Evolutionary conservation across 2,113 vertebrate genomes (phyloP).

Genomic region (Coreoperca whiteheadi): DNA sequence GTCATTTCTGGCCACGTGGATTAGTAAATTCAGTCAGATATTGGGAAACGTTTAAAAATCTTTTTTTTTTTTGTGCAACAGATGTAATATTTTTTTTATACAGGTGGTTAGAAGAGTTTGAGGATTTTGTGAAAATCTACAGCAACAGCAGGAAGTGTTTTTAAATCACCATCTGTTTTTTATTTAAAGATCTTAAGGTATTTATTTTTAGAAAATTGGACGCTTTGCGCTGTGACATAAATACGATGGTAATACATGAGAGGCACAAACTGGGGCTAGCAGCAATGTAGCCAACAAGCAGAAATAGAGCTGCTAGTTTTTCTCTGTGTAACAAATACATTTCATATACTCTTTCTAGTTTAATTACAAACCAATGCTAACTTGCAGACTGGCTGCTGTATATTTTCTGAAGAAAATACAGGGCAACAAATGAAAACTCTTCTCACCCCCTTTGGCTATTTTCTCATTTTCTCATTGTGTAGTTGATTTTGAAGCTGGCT

Average conservation of each 20-base stretch:
- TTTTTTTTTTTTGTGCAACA: background rate
- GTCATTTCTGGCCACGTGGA: background rate
- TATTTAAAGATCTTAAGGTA: conserved; percentile 3
- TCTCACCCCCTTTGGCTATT: conserved; percentile 12
- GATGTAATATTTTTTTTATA: background rate
- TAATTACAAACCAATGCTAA: conserved; percentile 24
- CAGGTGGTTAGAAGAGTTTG: conserved; percentile 28
- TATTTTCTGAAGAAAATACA: conserved; percentile 32
- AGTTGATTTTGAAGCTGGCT: conserved; percentile 30
- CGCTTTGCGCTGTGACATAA: background rate
- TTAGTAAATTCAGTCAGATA: background rate
- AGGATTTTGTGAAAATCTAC: conserved; percentile 10
- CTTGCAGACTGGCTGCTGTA: conserved; percentile 2
- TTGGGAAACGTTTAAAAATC: background rate
- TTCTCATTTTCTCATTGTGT: conserved; percentile 25
- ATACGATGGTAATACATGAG: background rate
- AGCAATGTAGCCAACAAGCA: background rate
- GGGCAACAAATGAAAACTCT: conserved; percentile 27
- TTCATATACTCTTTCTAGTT: conserved; percentile 8
- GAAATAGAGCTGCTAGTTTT: background rate
- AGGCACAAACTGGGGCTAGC: background rate
- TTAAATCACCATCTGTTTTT: conserved; percentile 22
- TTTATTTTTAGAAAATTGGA: conserved; percentile 3
- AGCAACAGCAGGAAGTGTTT: conserved; percentile 22
- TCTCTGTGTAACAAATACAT: conserved; percentile 20